Percentiles rank a stretch among this genome's conserved stretches.
phyloP scores from a whole-genome alignment of 1,140 invertebrate genomes.

The Tachypleus tridentatus region DNA sequence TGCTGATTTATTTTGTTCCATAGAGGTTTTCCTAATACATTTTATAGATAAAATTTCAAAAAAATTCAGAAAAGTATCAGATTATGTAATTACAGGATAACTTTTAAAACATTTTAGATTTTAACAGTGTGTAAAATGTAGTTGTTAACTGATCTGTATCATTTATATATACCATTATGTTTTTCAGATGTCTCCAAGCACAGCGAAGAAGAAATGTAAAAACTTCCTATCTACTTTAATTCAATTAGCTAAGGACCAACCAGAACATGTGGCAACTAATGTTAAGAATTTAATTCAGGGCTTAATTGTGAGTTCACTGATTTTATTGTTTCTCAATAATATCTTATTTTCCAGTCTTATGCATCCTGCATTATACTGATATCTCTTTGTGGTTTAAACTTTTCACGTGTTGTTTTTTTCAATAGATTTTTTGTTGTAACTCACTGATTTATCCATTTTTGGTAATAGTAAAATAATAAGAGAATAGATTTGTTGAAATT shows the following conservation, averaged over 20 bases:
- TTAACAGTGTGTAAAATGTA: neutral
- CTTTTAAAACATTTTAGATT: neutral
- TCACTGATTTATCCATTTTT: neutral
- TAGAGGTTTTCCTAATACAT: no score
- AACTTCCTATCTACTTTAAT: slow-evolving; percentile 93
- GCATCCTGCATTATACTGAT: no score
- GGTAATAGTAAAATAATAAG: no score
- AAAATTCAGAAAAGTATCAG: no score
- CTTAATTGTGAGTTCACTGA: slow-evolving; percentile 49
- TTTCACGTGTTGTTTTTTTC: neutral
- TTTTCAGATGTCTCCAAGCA: slow-evolving; percentile 46
- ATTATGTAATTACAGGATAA: neutral
- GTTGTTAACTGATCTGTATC: no score
- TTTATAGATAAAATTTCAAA: no score
- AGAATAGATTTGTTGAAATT: no score
- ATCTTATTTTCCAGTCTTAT: neutral
- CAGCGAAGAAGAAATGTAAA: slow-evolving; percentile 93
- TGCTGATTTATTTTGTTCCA: no score
- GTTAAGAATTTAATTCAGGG: slow-evolving; percentile 91
- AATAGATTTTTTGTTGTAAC: neutral
- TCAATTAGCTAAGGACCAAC: slow-evolving; percentile 85
- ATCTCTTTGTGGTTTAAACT: neutral
- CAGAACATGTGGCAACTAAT: slow-evolving; percentile 79
- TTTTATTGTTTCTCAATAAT: neutral
- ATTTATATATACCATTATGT: neutral